These are phyloP conservation scores for Silurus lanzhouensis DNA, from an alignment of 2,797 vertebrate species.

Conservation along the genomic window DNA sequence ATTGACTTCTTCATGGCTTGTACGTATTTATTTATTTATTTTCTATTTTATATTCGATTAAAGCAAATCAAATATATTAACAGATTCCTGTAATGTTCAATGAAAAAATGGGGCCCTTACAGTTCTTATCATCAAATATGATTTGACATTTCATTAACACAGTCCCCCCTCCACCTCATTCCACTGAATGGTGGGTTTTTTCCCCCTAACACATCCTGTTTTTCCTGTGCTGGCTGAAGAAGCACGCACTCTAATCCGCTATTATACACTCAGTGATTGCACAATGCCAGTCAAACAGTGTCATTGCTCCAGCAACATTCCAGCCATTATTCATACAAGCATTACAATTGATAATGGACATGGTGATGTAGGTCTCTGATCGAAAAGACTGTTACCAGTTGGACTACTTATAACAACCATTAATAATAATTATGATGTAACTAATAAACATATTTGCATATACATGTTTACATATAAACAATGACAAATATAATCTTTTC, in stretches of 20 bases:
- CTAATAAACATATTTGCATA: too few relatives aligned
- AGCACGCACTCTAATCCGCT: neutral
- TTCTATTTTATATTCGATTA: neutral
- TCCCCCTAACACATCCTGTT: constrained; percentile 57
- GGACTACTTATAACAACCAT: neutral
- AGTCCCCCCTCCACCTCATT: constrained; percentile 21
- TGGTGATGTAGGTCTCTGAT: neutral
- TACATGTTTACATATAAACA: too few relatives aligned
- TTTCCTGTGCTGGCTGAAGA: constrained; percentile 32
- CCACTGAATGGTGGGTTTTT: constrained; percentile 43
- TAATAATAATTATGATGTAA: neutral
- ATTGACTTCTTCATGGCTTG: neutral
- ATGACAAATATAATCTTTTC: neutral
- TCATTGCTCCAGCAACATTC: constrained; percentile 41
- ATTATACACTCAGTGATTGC: constrained; percentile 34
- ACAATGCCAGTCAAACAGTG: constrained; percentile 34
- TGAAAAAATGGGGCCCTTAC: neutral
- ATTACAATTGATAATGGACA: constrained; percentile 13
- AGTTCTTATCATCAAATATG: constrained; percentile 29
- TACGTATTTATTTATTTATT: neutral
- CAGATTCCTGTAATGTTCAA: neutral
- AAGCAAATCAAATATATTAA: neutral
- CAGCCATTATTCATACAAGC: constrained; percentile 38
- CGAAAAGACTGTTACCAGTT: neutral
- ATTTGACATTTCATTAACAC: constrained; percentile 36